A percentile compares a stretch with the other conserved stretches of the same genome.
Evolutionary conservation across 2,797 vertebrate genomes (phyloP).

Genomic region (Acropternis orthonyx): DNA sequence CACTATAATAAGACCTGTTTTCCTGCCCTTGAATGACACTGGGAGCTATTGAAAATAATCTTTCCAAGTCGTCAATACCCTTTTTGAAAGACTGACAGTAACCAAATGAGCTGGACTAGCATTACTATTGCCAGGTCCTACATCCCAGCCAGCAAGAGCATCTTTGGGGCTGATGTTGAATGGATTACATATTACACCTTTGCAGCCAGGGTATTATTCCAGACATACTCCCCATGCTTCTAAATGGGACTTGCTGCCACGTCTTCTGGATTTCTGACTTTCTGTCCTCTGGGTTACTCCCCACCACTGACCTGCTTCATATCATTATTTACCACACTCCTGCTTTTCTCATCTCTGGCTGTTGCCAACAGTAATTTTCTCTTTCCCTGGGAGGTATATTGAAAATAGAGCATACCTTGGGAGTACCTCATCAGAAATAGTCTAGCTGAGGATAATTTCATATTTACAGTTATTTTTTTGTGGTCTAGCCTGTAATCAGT

Average conservation of each 20-base stretch:
- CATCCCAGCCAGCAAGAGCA: not conserved
- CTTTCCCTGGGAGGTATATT: not conserved
- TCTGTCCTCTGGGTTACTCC: not conserved
- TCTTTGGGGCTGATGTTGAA: not conserved
- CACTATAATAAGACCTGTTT: slow-evolving; percentile 38
- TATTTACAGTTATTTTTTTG: slow-evolving; percentile 26
- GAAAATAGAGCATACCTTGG: not conserved
- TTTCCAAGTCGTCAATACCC: not conserved
- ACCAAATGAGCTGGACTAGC: not conserved
- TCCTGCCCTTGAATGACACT: slow-evolving; percentile 45
- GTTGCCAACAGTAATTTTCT: not conserved
- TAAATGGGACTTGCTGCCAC: not conserved
- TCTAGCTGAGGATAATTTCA: not conserved
- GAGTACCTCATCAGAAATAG: not conserved
- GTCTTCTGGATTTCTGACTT: not conserved
- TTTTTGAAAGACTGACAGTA: not conserved
- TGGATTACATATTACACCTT: not conserved
- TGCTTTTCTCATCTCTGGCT: not conserved
- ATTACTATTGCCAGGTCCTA: not conserved
- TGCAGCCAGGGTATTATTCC: not conserved
- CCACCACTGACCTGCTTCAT: not conserved
- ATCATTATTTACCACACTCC: not conserved
- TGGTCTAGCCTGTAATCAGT: not conserved
- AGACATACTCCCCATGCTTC: not conserved
- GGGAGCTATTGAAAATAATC: slow-evolving; percentile 26